Evolutionary conservation across 2,888 invertebrate species (phyloP).

Genomic region (Litoditis marina): DNA sequence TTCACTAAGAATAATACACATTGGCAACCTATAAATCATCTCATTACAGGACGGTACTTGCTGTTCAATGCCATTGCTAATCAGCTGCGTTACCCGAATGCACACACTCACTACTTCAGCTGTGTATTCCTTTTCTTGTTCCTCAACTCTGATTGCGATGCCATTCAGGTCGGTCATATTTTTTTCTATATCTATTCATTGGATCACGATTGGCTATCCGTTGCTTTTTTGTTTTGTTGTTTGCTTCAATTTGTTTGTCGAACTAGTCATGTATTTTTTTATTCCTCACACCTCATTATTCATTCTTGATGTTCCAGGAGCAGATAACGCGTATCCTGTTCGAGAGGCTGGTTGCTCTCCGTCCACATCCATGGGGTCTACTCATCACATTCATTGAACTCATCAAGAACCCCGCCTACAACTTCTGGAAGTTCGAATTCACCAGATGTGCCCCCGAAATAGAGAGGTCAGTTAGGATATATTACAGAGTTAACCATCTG

Average conservation of each 20-base stretch:
- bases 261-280: not conserved
- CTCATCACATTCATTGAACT: slow-evolving; percentile 97
- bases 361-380: slow-evolving; percentile 98
- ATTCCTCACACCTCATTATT: not conserved
- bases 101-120: slow-evolving; percentile 99
- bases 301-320: slow-evolving; percentile 62
- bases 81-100: slow-evolving; percentile 96
- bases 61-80: slow-evolving; percentile 98
- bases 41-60: slow-evolving; percentile 74
- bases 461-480: no score
- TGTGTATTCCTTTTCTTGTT: slow-evolving; percentile 94
- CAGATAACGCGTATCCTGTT: slow-evolving; percentile 72
- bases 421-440: slow-evolving; percentile 98
- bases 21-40: no score
- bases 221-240: no score
- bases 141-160: slow-evolving; percentile 85
- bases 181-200: slow-evolving; percentile 4
- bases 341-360: slow-evolving; percentile 92
- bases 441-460: slow-evolving; percentile 99
- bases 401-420: slow-evolving; percentile 95
- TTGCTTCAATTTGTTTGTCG: slow-evolving; percentile 13
- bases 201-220: no score
- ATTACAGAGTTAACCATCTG: no score
- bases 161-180: slow-evolving; percentile 79
- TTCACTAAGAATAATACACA: no score